These are phyloP conservation scores for Argyrosomus japonicus DNA, from an alignment of 2,113 vertebrate genomes.

Conservation along the genomic window DNA sequence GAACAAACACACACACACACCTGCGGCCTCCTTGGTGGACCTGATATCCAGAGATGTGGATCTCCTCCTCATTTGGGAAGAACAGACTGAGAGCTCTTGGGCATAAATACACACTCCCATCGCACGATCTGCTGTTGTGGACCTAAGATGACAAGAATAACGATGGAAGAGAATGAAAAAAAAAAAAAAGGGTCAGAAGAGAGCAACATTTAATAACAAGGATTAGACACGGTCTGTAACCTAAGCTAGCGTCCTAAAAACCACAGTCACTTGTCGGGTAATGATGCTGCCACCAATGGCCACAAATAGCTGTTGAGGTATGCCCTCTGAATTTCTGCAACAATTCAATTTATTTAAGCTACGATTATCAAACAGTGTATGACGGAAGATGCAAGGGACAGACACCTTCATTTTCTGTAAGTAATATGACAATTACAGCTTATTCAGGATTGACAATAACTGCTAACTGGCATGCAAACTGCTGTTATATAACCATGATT, in stretches of 20 bases:
- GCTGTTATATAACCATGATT: not conserved
- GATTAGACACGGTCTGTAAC: slow-evolving; percentile 33
- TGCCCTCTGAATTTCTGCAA: not conserved
- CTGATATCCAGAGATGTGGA: slow-evolving; percentile 93
- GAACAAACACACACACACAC: slow-evolving; percentile 73
- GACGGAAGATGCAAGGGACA: not conserved
- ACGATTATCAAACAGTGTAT: not conserved
- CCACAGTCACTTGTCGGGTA: slow-evolving; percentile 8
- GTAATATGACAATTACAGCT: not conserved
- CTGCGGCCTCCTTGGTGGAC: slow-evolving; percentile 91
- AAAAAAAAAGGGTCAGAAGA: not conserved
- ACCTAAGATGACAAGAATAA: slow-evolving; percentile 82
- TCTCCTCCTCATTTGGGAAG: slow-evolving; percentile 95
- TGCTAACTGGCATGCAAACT: not conserved
- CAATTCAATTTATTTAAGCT: not conserved
- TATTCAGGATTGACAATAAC: not conserved
- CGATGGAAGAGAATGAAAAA: slow-evolving; percentile 20
- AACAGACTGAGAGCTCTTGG: slow-evolving; percentile 93
- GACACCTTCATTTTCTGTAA: not conserved
- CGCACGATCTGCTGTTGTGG: slow-evolving; percentile 93
- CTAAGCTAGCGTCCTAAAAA: slow-evolving; percentile 10
- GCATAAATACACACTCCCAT: slow-evolving; percentile 90
- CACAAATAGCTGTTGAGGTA: not conserved
- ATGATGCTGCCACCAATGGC: slow-evolving; percentile 5
- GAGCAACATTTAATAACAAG: not conserved